phyloP scores from a whole-genome alignment of 1,140 invertebrate species.

The Sitophilus oryzae region DNA sequence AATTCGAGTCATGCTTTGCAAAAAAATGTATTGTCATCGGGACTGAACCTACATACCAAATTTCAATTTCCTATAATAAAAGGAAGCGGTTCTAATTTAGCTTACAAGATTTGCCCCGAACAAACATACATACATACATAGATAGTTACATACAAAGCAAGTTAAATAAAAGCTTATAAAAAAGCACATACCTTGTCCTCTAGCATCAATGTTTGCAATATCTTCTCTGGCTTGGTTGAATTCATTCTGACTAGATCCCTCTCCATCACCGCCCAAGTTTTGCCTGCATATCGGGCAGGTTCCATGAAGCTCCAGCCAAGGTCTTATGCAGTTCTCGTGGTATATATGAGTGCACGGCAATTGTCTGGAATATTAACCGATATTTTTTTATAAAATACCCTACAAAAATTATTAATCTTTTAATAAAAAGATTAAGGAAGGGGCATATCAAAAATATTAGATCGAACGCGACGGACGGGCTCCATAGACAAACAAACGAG shows the following conservation, averaged over 20 bases:
- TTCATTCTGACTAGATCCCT: slow-evolving; percentile 1
- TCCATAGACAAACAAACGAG: too few species aligned
- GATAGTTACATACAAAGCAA: neutral
- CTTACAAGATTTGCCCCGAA: too few species aligned
- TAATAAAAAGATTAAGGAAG: too few species aligned
- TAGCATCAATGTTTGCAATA: too few species aligned
- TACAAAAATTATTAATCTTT: neutral
- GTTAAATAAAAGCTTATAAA: too few species aligned
- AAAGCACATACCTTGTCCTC: slow-evolving; percentile 10
- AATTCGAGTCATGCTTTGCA: too few species aligned
- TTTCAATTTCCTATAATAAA: too few species aligned
- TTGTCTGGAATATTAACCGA: slow-evolving; percentile 46
- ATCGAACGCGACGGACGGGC: neutral
- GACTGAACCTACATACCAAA: too few species aligned
- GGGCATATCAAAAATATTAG: too few species aligned
- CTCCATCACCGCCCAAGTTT: slow-evolving; percentile 48
- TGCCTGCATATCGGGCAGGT: slow-evolving; percentile 94
- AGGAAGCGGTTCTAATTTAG: too few species aligned
- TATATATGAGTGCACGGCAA: slow-evolving; percentile 89
- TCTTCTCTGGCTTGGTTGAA: slow-evolving; percentile 1
- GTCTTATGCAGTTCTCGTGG: slow-evolving; percentile 87
- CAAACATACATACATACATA: too few species aligned
- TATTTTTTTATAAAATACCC: neutral
- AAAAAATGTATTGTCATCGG: too few species aligned
- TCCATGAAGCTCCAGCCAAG: slow-evolving; percentile 92